These are phyloP conservation scores for Crotalus tigris DNA, from an alignment of 2,113 vertebrate genomes.

Conservation along the genomic window DNA sequence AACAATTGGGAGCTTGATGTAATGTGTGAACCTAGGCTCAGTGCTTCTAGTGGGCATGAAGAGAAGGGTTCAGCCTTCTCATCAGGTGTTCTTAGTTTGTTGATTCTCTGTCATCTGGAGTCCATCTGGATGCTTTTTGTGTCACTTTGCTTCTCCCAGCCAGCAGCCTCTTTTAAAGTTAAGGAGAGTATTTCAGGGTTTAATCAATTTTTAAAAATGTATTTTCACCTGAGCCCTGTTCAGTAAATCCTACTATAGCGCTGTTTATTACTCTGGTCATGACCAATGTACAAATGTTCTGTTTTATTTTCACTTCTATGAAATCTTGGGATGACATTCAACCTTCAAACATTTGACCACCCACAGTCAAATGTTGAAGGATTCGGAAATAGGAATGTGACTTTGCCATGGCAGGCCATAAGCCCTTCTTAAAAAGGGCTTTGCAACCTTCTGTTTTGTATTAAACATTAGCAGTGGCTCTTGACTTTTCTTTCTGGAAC, in stretches of 20 bases:
- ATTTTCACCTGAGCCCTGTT: not conserved
- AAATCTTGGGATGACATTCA: not conserved
- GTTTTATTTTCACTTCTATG: not conserved
- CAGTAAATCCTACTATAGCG: not conserved
- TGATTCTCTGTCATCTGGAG: not conserved
- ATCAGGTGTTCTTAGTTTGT: not conserved
- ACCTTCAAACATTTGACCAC: not conserved
- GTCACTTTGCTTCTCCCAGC: not conserved
- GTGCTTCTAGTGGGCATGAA: not conserved
- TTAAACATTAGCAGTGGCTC: not conserved
- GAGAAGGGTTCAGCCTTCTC: not conserved
- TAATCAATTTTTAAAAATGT: not conserved
- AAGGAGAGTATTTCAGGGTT: not conserved
- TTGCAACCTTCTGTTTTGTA: not conserved
- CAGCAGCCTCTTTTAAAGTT: not conserved
- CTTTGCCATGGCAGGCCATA: not conserved
- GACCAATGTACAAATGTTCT: not conserved
- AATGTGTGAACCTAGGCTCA: not conserved
- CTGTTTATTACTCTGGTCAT: not conserved
- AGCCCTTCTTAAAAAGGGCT: not conserved
- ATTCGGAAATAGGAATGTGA: not conserved
- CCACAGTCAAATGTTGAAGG: not conserved
- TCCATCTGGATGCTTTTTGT: not conserved
- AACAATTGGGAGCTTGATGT: not conserved
- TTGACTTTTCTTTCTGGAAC: not conserved